phyloP scores from a whole-genome alignment of 2,113 vertebrate genomes.

The Pristiophorus japonicus region DNA sequence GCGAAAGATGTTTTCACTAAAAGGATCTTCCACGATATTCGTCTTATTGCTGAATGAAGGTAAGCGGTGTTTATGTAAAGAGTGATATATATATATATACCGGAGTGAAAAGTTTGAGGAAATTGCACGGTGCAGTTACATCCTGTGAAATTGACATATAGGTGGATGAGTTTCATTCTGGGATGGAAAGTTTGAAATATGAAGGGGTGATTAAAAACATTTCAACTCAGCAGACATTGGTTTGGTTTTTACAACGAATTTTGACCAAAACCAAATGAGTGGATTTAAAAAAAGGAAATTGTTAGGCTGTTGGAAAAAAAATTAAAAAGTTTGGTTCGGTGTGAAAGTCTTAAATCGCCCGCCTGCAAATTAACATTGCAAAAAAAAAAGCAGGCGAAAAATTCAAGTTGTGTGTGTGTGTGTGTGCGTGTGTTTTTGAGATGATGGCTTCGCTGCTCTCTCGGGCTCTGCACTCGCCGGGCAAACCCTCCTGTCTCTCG shows the following conservation, averaged over 20 bases:
- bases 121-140: background rate
- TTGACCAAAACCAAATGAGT: background rate
- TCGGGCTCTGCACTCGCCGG: too few species aligned
- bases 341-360: too few species aligned
- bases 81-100: background rate
- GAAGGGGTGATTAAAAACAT: background rate
- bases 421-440: too few species aligned
- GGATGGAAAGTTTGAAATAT: background rate
- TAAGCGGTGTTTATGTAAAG: background rate
- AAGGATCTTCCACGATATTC: background rate
- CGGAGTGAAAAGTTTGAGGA: background rate
- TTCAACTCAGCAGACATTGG: too few species aligned
- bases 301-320: background rate
- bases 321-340: too few species aligned
- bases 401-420: background rate
- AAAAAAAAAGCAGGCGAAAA: background rate
- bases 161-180: background rate
- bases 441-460: too few species aligned
- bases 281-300: background rate
- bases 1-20: slow-evolving; percentile 6
- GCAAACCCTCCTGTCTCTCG: too few species aligned
- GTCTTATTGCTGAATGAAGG: background rate
- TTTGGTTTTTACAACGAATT: background rate
- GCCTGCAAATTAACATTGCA: background rate
- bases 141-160: background rate